A percentile compares a stretch with the other conserved stretches of the same genome.
phyloP scores from a whole-genome alignment of 2,113 vertebrate species.

The Acrocephalus arundinaceus region DNA sequence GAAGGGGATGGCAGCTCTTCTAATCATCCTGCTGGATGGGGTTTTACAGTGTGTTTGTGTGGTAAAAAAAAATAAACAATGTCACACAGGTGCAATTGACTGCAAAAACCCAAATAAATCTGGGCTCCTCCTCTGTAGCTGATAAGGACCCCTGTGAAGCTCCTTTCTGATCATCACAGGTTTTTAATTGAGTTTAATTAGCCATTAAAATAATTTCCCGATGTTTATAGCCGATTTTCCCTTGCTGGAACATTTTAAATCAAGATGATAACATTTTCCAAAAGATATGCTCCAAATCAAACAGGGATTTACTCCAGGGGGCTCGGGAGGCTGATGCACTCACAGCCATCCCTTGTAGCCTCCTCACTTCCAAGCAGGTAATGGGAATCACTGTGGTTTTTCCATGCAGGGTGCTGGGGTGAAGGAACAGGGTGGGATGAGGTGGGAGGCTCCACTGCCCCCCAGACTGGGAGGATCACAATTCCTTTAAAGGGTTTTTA shows the following conservation, averaged over 20 bases:
- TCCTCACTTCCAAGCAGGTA: not conserved
- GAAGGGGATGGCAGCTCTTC: not conserved
- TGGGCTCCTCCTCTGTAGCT: not conserved
- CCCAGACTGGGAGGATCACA: not conserved
- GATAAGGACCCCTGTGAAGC: not conserved
- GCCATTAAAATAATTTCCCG: not conserved
- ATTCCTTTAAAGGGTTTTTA: not conserved
- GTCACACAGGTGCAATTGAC: not conserved
- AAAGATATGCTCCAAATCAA: not conserved
- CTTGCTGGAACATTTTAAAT: constrained; percentile 5
- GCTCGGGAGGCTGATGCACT: not conserved
- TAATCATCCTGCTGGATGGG: not conserved
- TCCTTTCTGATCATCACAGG: not conserved
- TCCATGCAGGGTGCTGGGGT: not conserved
- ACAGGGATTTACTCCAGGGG: not conserved
- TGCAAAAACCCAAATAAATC: not conserved
- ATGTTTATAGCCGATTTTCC: not conserved
- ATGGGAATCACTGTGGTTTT: not conserved
- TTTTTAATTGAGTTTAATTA: constrained; percentile 48
- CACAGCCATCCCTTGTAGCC: not conserved
- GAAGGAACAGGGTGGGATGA: not conserved
- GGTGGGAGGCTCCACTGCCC: not conserved
- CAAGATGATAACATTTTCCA: not conserved
- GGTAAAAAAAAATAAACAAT: rapidly evolving
- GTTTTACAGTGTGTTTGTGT: not conserved